Base-by-base conservation (phyloP, 37 sponge, comb jelly and placozoan species). In the Oopsacas minuta region DNA sequence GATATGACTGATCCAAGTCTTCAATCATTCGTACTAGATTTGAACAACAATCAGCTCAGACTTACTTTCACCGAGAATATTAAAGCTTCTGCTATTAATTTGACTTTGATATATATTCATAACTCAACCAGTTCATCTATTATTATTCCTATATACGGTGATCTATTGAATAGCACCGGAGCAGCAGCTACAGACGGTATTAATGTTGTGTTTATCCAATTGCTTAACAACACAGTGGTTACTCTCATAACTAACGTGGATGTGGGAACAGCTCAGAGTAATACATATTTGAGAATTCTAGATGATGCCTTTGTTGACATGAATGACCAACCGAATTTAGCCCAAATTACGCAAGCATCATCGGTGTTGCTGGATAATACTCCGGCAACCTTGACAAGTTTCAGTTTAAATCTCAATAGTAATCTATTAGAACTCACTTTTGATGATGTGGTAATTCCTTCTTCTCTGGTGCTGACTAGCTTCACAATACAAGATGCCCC, bases 51-150 rank as follows among this genome's bases (percentile, higher is more conserved):
- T 35, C 91, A 90, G 17, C 34, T 91, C 10, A 75, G 85, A 25
- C 84, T 94, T 1, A 86, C 52, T 35, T 87, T 94, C 30, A 61
- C 88, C 89, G 92, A 94, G 81, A 88, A 91, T 17, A 86, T 88
- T 15, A 85, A 91, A 39, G 89, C 89, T 37, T 15, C 8, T 1
- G 82, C 89, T 3, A 81, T 94, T 15, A 91, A 94, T 42, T 86
- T 91, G 82, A 69, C 91, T 1, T 37, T 36, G 22, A 53, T 94
- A 22, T 69, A 39, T 23, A 85, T 94, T 0, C 88, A 87, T 34
- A 86, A 89, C 49, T 39, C 7, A 20, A 36, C 36, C 23, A 35
- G 37, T 23, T 34, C 28, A 32, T 51, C 89, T 52, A 36, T 75
- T 7, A 37, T 36, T 12, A 86, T 37, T 61, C 22, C 7, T 34